phyloP scores from a whole-genome alignment of 2,888 invertebrate species.

The Sceliomorpha sp. region DNA sequence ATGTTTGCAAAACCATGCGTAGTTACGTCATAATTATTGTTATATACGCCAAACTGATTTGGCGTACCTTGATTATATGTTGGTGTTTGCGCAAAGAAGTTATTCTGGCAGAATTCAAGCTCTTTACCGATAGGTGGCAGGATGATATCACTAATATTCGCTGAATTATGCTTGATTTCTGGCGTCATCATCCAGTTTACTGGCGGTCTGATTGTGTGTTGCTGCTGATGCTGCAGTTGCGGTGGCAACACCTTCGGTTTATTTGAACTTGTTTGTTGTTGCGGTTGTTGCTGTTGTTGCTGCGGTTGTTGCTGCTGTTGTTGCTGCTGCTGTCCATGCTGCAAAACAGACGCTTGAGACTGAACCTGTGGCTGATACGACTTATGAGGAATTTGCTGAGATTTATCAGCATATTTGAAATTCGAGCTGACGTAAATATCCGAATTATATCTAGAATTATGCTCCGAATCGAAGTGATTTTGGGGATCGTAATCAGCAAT shows the following conservation, averaged over 20 bases:
- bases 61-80: constrained; percentile 74
- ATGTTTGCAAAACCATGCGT: constrained; percentile 75
- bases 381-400: constrained; percentile 69
- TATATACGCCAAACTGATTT: constrained; percentile 78
- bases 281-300: constrained; percentile 50
- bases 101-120: constrained; percentile 77
- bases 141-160: constrained; percentile 79
- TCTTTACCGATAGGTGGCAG: constrained; percentile 81
- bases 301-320: constrained; percentile 46
- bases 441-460: constrained; percentile 68
- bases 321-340: constrained; percentile 63
- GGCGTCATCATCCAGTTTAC: constrained; percentile 85
- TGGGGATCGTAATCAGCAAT: constrained; percentile 68
- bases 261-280: constrained; percentile 49
- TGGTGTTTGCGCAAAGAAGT: constrained; percentile 73
- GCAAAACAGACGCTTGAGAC: constrained; percentile 63
- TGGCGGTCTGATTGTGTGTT: constrained; percentile 81
- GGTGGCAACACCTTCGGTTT: constrained; percentile 67
- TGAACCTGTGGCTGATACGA: constrained; percentile 69
- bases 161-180: constrained; percentile 78
- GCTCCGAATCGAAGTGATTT: constrained; percentile 67
- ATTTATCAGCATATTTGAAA: constrained; percentile 72
- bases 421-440: constrained; percentile 70
- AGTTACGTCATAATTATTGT: constrained; percentile 76
- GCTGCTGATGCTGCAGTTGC: constrained; percentile 72